Conservation (phyloP, 2,797 vertebrate species). For the Falco novaeseelandiae region DNA sequence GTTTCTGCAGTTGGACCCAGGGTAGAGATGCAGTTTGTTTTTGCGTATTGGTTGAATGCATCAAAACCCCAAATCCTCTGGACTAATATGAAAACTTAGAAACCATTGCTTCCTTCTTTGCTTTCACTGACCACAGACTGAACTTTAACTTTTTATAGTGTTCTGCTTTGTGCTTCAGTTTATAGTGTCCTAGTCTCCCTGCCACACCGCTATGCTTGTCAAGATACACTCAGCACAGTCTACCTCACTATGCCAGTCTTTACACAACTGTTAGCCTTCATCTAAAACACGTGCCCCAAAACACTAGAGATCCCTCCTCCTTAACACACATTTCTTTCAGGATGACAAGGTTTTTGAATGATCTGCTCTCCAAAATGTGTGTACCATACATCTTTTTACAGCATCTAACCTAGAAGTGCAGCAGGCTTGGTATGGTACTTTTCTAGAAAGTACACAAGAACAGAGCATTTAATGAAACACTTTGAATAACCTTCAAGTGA, state of each 20-base stretch:
- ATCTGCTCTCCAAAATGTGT: neutral
- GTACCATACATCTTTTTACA: neutral
- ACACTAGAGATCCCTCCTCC: neutral
- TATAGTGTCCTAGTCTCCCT: neutral
- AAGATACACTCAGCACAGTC: neutral
- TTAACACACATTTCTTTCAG: neutral
- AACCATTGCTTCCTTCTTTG: neutral
- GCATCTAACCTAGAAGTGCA: neutral
- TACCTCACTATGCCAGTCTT: neutral
- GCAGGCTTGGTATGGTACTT: fast-evolving
- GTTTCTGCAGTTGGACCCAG: neutral
- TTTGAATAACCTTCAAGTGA: neutral
- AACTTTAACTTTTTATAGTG: neutral
- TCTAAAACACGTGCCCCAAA: neutral
- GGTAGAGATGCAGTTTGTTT: neutral
- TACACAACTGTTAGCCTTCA: neutral
- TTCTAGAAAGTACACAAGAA: neutral
- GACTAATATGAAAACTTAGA: neutral
- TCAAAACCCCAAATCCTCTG: neutral
- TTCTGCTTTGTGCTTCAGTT: neutral
- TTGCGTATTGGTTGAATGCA: neutral
- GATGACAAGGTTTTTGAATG: neutral
- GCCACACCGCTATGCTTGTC: neutral
- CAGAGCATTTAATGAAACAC: neutral
- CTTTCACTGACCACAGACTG: neutral